Evolutionary conservation across 2,113 vertebrate genomes (phyloP).

Genomic region (Nothobranchius kuhntae): DNA sequence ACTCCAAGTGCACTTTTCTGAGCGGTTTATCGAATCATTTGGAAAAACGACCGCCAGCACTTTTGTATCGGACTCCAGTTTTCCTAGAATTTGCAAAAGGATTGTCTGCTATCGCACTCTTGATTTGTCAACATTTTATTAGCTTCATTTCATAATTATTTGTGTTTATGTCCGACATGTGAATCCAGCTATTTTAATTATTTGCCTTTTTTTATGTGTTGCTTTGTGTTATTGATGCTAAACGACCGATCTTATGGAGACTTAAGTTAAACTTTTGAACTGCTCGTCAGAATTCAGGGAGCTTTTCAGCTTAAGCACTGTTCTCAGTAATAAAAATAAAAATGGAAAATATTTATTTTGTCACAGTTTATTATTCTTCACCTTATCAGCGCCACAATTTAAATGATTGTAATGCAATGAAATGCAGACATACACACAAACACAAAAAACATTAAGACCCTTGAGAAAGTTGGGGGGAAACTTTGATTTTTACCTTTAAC

Average conservation of each 20-base stretch:
- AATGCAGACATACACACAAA: neutral
- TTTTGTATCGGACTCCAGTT: conserved; percentile 69
- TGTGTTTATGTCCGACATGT: conserved; percentile 20
- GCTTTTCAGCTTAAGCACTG: conserved; percentile 74
- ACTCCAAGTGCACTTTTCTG: conserved; percentile 81
- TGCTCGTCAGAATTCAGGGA: conserved; percentile 79
- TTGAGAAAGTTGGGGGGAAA: too few relatives aligned
- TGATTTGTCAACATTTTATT: conserved; percentile 11
- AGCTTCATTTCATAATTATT: conserved; percentile 23
- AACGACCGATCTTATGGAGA: conserved; percentile 36
- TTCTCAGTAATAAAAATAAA: conserved; percentile 54
- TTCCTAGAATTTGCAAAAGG: conserved; percentile 62
- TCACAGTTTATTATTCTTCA: conserved; percentile 19
- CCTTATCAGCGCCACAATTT: neutral
- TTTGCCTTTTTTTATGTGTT: conserved; percentile 52
- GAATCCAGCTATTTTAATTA: conserved; percentile 50
- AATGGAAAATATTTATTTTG: conserved; percentile 18
- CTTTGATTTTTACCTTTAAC: too few relatives aligned
- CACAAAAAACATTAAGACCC: neutral
- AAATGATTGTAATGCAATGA: neutral
- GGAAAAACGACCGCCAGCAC: conserved; percentile 57
- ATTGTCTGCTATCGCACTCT: conserved; percentile 30
- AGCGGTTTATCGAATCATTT: conserved; percentile 62
- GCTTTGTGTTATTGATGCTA: conserved; percentile 51
- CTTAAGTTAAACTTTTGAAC: conserved; percentile 58